These are phyloP conservation scores for Caradrina clavipalpis DNA, from an alignment of 2,888 invertebrate genomes.

Conservation along the genomic window DNA sequence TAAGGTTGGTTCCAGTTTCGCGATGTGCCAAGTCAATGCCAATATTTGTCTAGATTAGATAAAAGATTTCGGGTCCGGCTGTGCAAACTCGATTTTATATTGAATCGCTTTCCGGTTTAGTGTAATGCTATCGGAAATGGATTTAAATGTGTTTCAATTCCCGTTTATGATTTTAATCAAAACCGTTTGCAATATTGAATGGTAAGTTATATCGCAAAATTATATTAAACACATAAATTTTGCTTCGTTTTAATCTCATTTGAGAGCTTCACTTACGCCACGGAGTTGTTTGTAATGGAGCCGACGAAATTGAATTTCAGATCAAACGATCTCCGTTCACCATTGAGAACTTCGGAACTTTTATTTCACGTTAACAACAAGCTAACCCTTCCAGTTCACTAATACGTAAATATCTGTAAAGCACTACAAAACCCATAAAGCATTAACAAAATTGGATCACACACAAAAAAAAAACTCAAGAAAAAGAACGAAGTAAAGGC, in stretches of 20 bases:
- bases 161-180: slow-evolving; percentile 53
- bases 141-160: slow-evolving; percentile 56
- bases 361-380: slow-evolving; percentile 5
- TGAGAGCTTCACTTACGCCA: slow-evolving; percentile 13
- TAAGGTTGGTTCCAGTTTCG: slow-evolving; percentile 71
- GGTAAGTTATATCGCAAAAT: slow-evolving; percentile 28
- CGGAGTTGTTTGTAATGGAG: slow-evolving; percentile 11
- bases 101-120: slow-evolving; percentile 69
- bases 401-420: slow-evolving; percentile 27
- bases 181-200: slow-evolving; percentile 33
- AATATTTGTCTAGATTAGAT: slow-evolving; percentile 85
- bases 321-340: slow-evolving; percentile 17
- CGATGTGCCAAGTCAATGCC: slow-evolving; percentile 76
- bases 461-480: slow-evolving; percentile 46
- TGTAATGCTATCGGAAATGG: slow-evolving; percentile 62
- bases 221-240: slow-evolving; percentile 46
- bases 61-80: slow-evolving; percentile 74
- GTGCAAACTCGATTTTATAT: slow-evolving; percentile 67
- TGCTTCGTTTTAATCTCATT: slow-evolving; percentile 34
- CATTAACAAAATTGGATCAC: slow-evolving; percentile 50
- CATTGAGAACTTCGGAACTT: slow-evolving; percentile 2
- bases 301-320: slow-evolving; percentile 29
- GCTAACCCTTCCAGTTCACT: slow-evolving; percentile 9
- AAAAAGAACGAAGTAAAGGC: slow-evolving; percentile 47
- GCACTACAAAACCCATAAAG: slow-evolving; percentile 52